Base-by-base conservation (phyloP, 2,888 invertebrate genomes). In the Ectropis crepuscularia region DNA sequence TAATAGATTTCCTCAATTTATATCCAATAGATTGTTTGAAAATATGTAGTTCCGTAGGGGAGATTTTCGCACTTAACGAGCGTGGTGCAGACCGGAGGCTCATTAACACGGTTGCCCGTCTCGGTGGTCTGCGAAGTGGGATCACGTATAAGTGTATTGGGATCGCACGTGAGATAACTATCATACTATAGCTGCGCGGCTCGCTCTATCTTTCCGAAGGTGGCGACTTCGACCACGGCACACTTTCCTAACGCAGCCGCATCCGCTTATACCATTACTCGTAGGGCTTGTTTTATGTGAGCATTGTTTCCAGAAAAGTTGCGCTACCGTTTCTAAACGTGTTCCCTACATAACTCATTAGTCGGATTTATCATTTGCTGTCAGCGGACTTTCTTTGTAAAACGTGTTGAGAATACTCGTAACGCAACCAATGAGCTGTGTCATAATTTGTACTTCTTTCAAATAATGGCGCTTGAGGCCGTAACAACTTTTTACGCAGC, bases 211-310 rank as follows among this genome's bases (percentile, higher is more conserved):
- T 77, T 76, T 81, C 77, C 74, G 67, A 75, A 77, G 75, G 78
- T 78, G 73, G 78, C 78, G 69, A 72, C 74, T 74, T 72, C 76
- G 74, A 81, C 76, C 79, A 76, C 82, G 89, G 78, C 89, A 87
- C 81, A 90, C 90, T 90, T 91, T 89, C 88, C 82, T 87, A 81
- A 83, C 77, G 78, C 74, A 80, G 82, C 80, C 78, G 80, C 81
- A 87, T 89, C 88, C 88, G 89, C 81, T 74, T 84, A 71, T 74
- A 71, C 71, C 74, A 77, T 83, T 83, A 83, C 83, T 85, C 74
- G 77, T 74, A 82, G 77, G 79, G 78, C 81, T 82, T 77, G 80
- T 83, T 84, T 80, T 77, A 80, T 80, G 70, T 68, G 67, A 66
- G 65, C 78, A 82, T 83, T 85, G 81, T 83, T 77, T 67, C 69